phyloP scores from a whole-genome alignment of 2,113 vertebrate species.

The Ciconia stormi region DNA sequence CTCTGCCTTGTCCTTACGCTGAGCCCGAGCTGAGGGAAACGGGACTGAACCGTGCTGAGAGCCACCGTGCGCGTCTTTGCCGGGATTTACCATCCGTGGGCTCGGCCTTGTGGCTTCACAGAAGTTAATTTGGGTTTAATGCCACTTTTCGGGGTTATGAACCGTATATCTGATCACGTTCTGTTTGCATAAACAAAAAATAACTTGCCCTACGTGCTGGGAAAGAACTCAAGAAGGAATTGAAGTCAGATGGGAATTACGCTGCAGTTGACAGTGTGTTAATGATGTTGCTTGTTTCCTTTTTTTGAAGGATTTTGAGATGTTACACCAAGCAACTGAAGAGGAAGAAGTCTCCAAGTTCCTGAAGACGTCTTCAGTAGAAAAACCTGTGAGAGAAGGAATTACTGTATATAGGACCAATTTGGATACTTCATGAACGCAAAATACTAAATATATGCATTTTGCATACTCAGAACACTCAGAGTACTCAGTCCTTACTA shows the following conservation, averaged over 20 bases:
- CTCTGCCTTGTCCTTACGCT: background rate
- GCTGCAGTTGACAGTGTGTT: accelerated
- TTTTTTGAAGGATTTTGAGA: background rate
- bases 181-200: accelerated
- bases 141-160: accelerated
- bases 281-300: background rate
- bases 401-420: background rate
- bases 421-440: too few species aligned
- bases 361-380: background rate
- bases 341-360: background rate
- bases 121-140: accelerated
- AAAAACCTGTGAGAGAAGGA: background rate
- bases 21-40: background rate
- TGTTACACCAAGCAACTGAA: background rate
- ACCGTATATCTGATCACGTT: accelerated
- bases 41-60: too few species aligned
- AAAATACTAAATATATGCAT: background rate
- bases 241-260: accelerated
- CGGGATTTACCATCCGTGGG: accelerated
- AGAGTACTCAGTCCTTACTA: background rate
- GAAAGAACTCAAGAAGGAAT: accelerated
- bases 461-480: background rate
- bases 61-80: accelerated
- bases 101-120: accelerated
- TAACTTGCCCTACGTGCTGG: accelerated